phyloP scores from a whole-genome alignment of 2,113 vertebrate genomes.

The Psophia crepitans region DNA sequence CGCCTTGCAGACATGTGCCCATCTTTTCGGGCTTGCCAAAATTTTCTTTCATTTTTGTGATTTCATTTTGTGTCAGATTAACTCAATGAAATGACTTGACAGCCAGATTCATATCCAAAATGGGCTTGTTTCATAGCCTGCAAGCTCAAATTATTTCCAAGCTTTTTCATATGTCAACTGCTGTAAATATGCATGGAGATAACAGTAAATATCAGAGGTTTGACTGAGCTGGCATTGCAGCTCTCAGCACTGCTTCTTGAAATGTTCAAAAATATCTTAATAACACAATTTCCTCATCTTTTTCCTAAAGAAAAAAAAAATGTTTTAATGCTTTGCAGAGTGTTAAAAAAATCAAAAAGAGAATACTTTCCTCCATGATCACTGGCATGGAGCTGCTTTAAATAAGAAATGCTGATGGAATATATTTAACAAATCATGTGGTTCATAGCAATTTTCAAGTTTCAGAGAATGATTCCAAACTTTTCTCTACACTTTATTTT shows the following conservation, averaged over 20 bases:
- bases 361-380: not conserved
- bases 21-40: constrained; percentile 15
- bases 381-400: not conserved
- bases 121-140: not conserved
- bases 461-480: not conserved
- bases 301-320: not conserved
- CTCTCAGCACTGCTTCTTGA: not conserved
- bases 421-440: not conserved
- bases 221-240: not conserved
- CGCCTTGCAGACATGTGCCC: not conserved
- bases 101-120: constrained; percentile 28
- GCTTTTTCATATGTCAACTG: constrained; percentile 11
- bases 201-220: constrained; percentile 18
- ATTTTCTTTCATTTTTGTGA: not conserved
- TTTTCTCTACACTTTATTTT: not conserved
- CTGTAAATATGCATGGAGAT: not conserved
- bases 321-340: not conserved
- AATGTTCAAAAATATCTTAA: not conserved
- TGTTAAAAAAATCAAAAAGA: not conserved
- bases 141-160: constrained; percentile 45
- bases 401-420: not conserved
- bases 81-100: not conserved
- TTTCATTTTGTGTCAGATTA: constrained; percentile 55
- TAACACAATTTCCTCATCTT: not conserved
- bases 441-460: not conserved